Conservation (phyloP, 2,888 invertebrate genomes). For the Fragum fragum region DNA sequence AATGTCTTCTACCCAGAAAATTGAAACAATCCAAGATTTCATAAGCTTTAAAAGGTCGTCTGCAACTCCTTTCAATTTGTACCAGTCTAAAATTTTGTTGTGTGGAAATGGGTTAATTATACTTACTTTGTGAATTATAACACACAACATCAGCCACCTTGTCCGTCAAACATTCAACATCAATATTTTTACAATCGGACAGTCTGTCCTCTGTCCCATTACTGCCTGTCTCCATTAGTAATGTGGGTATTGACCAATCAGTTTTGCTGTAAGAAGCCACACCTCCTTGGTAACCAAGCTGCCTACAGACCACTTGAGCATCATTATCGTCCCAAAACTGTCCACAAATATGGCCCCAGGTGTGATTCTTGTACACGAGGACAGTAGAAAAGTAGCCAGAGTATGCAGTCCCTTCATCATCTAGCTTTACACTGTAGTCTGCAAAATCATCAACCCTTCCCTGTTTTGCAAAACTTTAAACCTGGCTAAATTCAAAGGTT, state of each 20-base stretch:
- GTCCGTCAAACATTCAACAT: constrained; percentile 55
- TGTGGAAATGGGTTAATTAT: too few species aligned
- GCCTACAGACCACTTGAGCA: constrained; percentile 69
- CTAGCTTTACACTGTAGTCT: constrained; percentile 36
- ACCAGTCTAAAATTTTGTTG: too few species aligned
- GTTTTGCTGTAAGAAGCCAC: constrained; percentile 53
- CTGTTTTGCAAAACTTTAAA: too few species aligned
- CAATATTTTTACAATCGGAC: constrained; percentile 51
- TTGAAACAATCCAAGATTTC: too few species aligned
- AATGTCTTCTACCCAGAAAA: too few species aligned
- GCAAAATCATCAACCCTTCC: too few species aligned
- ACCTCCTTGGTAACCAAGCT: constrained; percentile 87
- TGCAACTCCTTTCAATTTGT: too few species aligned
- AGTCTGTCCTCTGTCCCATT: constrained; percentile 66
- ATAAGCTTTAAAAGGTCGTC: too few species aligned
- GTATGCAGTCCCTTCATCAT: constrained; percentile 23
- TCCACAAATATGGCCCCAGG: constrained; percentile 90
- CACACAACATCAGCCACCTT: constrained; percentile 70
- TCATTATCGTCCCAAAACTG: constrained; percentile 72
- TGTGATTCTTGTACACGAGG: constrained; percentile 90
- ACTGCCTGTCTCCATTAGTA: constrained; percentile 67
- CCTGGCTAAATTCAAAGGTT: too few species aligned
- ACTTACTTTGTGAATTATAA: constrained; percentile 45
- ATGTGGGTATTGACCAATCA: constrained; percentile 53
- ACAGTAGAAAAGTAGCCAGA: constrained; percentile 86